phyloP scores from a whole-genome alignment of 2,113 vertebrate genomes.

The Daboia siamensis region DNA sequence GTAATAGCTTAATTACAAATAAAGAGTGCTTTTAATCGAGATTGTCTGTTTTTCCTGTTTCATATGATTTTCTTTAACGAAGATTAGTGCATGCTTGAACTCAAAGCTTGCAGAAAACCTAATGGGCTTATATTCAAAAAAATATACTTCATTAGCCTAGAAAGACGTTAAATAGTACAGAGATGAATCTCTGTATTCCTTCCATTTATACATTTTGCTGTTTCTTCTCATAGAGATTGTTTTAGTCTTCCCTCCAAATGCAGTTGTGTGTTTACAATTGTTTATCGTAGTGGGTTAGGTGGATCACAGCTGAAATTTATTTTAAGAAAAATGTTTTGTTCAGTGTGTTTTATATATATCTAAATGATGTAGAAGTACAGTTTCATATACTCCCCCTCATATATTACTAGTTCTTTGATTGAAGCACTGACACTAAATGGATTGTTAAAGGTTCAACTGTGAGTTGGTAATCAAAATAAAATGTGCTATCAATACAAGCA shows the following conservation, averaged over 20 bases:
- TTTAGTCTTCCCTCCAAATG: background rate
- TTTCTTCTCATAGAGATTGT: background rate
- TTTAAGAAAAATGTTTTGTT: conserved; percentile 11
- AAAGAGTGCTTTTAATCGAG: background rate
- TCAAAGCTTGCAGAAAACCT: background rate
- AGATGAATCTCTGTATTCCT: background rate
- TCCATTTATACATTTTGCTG: background rate
- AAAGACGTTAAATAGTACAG: background rate
- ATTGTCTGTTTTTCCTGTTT: background rate
- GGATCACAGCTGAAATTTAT: background rate
- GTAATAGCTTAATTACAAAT: background rate
- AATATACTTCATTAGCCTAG: conserved; percentile 13
- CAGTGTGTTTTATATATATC: background rate
- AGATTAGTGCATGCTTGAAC: conserved; percentile 2
- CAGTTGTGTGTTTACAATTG: conserved; percentile 17
- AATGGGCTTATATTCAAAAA: background rate
- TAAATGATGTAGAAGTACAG: background rate
- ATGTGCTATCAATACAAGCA: background rate
- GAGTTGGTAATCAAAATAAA: background rate
- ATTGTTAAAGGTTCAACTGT: background rate
- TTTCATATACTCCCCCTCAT: background rate
- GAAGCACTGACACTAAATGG: background rate
- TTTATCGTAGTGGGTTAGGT: background rate
- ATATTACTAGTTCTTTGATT: background rate
- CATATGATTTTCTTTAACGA: conserved; percentile 19